Evolutionary conservation across 2,113 vertebrate species (phyloP).

Genomic region (Apodemus speciosus): DNA sequence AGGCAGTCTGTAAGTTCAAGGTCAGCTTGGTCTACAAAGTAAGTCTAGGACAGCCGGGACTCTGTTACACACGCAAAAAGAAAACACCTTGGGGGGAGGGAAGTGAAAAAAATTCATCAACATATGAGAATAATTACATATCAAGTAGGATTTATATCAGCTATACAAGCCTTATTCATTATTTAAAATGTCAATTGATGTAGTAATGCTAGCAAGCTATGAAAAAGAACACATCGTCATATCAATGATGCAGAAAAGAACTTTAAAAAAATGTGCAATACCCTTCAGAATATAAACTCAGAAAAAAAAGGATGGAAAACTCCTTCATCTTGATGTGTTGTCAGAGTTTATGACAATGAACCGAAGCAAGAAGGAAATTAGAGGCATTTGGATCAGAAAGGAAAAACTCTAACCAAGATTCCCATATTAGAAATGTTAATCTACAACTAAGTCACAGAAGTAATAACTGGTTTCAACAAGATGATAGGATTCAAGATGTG

Average conservation of each 20-base stretch:
- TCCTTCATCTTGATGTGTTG: background rate
- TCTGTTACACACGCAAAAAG: background rate
- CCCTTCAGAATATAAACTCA: background rate
- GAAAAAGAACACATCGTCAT: background rate
- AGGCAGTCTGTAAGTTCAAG: no score
- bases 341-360: background rate
- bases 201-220: background rate
- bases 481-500: background rate
- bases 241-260: background rate
- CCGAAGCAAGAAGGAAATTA: background rate
- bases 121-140: background rate
- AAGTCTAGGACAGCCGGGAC: no score
- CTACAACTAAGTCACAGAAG: background rate
- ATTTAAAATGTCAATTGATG: background rate
- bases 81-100: background rate
- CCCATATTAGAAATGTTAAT: background rate
- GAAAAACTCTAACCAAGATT: background rate
- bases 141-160: background rate
- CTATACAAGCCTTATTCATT: background rate
- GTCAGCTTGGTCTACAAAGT: no score
- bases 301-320: background rate
- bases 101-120: constrained; percentile 1
- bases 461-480: background rate
- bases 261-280: background rate
- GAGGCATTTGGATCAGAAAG: background rate